Evolutionary conservation across 1,140 invertebrate genomes (phyloP).

Genomic region (Bombyx mori): DNA sequence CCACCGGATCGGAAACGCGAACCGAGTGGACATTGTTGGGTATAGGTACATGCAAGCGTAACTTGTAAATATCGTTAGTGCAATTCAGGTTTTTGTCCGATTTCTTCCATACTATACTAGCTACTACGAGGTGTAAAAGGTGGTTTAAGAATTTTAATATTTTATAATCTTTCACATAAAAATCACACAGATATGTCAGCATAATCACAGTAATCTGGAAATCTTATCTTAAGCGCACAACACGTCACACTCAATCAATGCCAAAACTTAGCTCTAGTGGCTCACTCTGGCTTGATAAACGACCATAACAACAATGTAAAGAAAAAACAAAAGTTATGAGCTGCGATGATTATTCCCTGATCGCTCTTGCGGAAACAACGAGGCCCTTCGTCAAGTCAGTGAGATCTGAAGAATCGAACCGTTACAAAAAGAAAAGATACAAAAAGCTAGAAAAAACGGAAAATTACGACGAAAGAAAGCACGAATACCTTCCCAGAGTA

Average conservation of each 20-base stretch:
- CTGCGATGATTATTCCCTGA: slow-evolving; percentile 35
- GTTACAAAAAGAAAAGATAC: slow-evolving; percentile 10
- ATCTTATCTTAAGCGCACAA: slow-evolving; percentile 42
- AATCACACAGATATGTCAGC: slow-evolving; percentile 11
- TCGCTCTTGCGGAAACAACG: slow-evolving; percentile 33
- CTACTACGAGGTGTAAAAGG: no score
- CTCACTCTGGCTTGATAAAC: slow-evolving; percentile 33
- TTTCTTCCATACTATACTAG: no score
- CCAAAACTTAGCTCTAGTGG: slow-evolving; percentile 40
- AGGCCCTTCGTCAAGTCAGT: slow-evolving; percentile 27
- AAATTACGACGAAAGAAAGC: slow-evolving; percentile 21
- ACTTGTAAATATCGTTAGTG: no score
- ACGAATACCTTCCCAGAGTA: slow-evolving; percentile 26
- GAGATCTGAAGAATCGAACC: slow-evolving; percentile 17
- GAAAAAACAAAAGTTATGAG: slow-evolving; percentile 45
- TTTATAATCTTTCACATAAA: slow-evolving; percentile 11
- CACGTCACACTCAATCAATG: slow-evolving; percentile 65
- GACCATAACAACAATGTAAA: slow-evolving; percentile 33
- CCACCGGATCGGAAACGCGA: no score
- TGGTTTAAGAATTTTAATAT: background rate
- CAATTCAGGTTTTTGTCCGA: no score
- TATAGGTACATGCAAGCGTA: no score
- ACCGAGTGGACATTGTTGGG: no score
- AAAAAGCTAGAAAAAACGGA: slow-evolving; percentile 11
- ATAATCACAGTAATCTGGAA: slow-evolving; percentile 54